These are phyloP conservation scores for Hydrophis major DNA, from an alignment of 2,797 vertebrate genomes.

Conservation along the genomic window DNA sequence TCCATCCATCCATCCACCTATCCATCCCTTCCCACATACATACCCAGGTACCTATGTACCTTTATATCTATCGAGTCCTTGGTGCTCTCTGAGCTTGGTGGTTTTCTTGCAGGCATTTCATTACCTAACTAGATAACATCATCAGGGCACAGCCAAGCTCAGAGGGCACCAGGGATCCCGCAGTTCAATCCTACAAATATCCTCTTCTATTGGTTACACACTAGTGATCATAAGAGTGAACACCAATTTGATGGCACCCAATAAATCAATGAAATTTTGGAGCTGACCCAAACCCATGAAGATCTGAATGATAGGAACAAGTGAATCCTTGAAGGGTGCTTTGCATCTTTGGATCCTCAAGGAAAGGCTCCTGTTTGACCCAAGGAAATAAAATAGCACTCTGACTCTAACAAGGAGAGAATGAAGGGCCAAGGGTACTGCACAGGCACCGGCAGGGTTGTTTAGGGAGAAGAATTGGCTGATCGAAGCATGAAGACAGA, in stretches of 20 bases:
- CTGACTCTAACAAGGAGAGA: not conserved
- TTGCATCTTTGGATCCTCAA: not conserved
- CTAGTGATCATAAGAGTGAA: not conserved
- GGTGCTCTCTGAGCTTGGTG: too few species aligned
- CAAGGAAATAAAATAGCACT: not conserved
- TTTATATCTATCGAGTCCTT: too few species aligned
- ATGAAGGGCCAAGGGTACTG: not conserved
- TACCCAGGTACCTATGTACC: too few species aligned
- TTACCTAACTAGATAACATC: not conserved
- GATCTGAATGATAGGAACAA: not conserved
- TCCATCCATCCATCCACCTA: too few species aligned
- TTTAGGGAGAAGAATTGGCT: not conserved
- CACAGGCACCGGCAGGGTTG: not conserved
- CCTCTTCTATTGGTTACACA: not conserved
- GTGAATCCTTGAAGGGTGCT: not conserved
- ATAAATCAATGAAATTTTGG: not conserved
- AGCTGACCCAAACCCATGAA: not conserved
- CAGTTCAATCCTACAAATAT: not conserved
- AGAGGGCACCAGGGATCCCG: not conserved
- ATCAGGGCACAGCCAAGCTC: not conserved
- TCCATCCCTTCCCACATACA: too few species aligned
- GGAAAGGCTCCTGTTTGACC: not conserved
- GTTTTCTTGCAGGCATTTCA: too few species aligned
- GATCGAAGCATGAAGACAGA: not conserved
- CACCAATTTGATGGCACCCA: not conserved